These are phyloP conservation scores for Circaetus cinerascens DNA, from an alignment of 2,113 vertebrate genomes.

Conservation along the genomic window DNA sequence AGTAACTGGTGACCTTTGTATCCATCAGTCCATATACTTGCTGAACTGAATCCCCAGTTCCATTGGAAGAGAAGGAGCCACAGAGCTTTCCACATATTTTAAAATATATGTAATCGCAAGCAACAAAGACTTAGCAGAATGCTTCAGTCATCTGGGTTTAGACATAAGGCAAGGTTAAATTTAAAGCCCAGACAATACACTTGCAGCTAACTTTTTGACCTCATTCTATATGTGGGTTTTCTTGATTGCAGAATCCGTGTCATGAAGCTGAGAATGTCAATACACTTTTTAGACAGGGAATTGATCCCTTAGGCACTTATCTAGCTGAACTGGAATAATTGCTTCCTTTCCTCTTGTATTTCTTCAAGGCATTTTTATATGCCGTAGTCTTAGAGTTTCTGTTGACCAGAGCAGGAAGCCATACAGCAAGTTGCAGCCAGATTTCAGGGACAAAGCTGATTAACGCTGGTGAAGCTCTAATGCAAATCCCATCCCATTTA, in stretches of 20 bases:
- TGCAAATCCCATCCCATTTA: constrained; percentile 53
- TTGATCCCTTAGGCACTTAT: constrained; percentile 45
- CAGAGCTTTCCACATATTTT: constrained; percentile 22
- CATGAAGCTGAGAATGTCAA: constrained; percentile 37
- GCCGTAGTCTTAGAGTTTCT: constrained; percentile 11
- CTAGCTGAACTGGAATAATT: constrained; percentile 54
- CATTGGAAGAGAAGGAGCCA: not conserved
- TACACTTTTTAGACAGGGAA: not conserved
- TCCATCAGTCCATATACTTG: not conserved
- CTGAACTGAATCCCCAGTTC: not conserved
- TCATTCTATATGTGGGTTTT: constrained; percentile 21
- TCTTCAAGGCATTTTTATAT: constrained; percentile 50
- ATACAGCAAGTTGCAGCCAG: constrained; percentile 65
- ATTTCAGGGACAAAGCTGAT: constrained; percentile 65
- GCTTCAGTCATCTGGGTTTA: constrained; percentile 11
- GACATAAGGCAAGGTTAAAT: constrained; percentile 35
- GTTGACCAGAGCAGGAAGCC: constrained; percentile 64
- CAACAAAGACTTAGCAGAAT: constrained; percentile 32
- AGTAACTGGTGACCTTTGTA: not conserved
- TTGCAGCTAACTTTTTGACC: constrained; percentile 21
- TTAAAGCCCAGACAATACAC: constrained; percentile 26
- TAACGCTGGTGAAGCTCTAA: constrained; percentile 58
- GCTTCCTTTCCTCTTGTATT: constrained; percentile 53
- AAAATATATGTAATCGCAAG: constrained; percentile 11
- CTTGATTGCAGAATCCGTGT: not conserved